Conservation (phyloP, 2,113 vertebrate species). For the Loxodonta africana region DNA sequence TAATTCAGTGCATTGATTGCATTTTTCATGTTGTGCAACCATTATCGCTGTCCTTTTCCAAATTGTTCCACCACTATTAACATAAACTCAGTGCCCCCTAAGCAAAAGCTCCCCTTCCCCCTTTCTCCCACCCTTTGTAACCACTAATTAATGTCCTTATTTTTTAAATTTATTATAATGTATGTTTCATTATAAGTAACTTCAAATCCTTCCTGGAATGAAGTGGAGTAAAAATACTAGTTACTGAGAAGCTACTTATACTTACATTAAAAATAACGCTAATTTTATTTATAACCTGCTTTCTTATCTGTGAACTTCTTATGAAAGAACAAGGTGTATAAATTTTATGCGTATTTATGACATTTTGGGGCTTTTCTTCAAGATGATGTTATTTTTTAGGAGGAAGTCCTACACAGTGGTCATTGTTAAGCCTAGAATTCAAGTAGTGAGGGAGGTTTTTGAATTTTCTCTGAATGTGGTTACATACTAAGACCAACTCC, state of each 20-base stretch:
- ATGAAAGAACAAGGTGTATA: background rate
- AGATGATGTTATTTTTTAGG: slow-evolving; percentile 11
- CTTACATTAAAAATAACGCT: background rate
- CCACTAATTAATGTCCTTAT: too few relatives aligned
- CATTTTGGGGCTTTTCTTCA: background rate
- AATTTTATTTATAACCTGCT: slow-evolving; percentile 42
- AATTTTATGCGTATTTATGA: background rate
- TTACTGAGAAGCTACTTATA: background rate
- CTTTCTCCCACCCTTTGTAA: too few relatives aligned
- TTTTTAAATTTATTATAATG: too few relatives aligned
- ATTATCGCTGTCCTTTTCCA: too few relatives aligned
- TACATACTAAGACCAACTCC: background rate
- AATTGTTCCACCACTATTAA: too few relatives aligned
- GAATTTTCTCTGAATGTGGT: slow-evolving; percentile 11
- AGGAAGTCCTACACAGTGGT: background rate
- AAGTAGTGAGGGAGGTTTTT: background rate
- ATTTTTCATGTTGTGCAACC: too few relatives aligned
- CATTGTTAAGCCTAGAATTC: background rate
- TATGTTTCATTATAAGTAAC: background rate
- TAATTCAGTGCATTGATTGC: too few relatives aligned
- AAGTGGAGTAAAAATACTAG: background rate
- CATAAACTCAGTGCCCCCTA: too few relatives aligned
- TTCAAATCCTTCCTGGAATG: background rate
- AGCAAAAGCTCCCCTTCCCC: too few relatives aligned
- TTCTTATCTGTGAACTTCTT: background rate